Conservation (phyloP, 2,797 vertebrate genomes). For the Enteromius afrohamiltoni region DNA sequence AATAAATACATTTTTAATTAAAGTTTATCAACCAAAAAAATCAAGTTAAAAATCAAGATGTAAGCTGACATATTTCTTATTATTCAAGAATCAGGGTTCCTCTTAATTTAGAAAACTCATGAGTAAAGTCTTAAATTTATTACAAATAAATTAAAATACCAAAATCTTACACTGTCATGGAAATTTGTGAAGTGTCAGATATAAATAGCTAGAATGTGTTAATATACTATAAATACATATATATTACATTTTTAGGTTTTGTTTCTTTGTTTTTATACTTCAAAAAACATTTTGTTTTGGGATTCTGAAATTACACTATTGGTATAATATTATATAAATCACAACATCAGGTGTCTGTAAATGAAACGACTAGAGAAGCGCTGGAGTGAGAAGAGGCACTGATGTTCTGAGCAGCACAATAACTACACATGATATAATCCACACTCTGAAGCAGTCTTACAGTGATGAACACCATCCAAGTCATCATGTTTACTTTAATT, state of each 20-base stretch:
- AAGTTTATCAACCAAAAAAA: too few species aligned
- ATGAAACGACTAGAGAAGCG: neutral
- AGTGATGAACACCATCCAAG: too few species aligned
- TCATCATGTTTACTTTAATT: too few species aligned
- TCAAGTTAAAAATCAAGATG: rapidly evolving
- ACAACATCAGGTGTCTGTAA: neutral
- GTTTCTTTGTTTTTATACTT: neutral
- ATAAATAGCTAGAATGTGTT: neutral
- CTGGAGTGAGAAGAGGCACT: neutral
- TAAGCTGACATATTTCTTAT: neutral
- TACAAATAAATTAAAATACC: neutral
- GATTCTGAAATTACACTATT: neutral
- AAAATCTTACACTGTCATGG: neutral
- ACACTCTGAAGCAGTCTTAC: too few species aligned
- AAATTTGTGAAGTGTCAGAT: neutral
- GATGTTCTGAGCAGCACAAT: neutral
- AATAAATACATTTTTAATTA: too few species aligned
- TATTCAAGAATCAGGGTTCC: neutral
- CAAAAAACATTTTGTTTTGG: too few species aligned
- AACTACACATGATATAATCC: neutral
- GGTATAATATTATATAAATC: too few species aligned
- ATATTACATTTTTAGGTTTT: neutral
- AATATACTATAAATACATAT: neutral
- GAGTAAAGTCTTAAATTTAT: neutral
- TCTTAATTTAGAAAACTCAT: neutral